Evolutionary conservation across 2,113 vertebrate genomes (phyloP).

Genomic region (Xiphophorus couchianus): DNA sequence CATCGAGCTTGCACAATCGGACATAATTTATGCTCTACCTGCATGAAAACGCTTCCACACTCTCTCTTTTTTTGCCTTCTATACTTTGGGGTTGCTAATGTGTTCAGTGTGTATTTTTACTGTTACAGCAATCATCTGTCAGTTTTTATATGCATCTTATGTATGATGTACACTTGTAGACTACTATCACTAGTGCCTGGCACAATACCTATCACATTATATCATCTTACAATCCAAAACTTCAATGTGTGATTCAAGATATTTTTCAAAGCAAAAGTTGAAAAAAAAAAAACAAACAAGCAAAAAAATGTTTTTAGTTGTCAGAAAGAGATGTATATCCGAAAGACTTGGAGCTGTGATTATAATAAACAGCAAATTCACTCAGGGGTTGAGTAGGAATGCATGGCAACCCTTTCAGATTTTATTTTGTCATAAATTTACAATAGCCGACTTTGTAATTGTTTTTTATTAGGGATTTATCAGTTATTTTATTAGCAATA

Average conservation of each 20-base stretch:
- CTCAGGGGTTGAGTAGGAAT: too few species aligned
- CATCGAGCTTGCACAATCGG: constrained; percentile 91
- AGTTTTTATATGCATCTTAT: constrained; percentile 27
- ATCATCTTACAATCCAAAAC: background rate
- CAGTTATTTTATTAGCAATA: too few species aligned
- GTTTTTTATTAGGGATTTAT: too few species aligned
- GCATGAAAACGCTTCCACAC: constrained; percentile 76
- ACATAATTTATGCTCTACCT: constrained; percentile 94
- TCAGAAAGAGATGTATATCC: too few species aligned
- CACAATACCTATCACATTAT: background rate
- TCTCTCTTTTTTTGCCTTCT: constrained; percentile 29
- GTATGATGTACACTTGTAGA: background rate
- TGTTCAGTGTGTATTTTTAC: constrained; percentile 37
- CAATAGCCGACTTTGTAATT: too few species aligned
- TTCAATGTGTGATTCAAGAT: background rate
- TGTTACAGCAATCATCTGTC: constrained; percentile 51
- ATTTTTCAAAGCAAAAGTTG: too few species aligned
- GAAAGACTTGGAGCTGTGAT: too few species aligned
- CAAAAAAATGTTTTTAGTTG: too few species aligned
- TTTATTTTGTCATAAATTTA: too few species aligned
- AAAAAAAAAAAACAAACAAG: too few species aligned
- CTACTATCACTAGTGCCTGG: background rate
- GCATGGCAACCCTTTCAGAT: too few species aligned
- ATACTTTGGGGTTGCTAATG: constrained; percentile 60
- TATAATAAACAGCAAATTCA: too few species aligned